phyloP scores from a whole-genome alignment of 1,140 invertebrate species.

The Akabosia matsudoensis region DNA sequence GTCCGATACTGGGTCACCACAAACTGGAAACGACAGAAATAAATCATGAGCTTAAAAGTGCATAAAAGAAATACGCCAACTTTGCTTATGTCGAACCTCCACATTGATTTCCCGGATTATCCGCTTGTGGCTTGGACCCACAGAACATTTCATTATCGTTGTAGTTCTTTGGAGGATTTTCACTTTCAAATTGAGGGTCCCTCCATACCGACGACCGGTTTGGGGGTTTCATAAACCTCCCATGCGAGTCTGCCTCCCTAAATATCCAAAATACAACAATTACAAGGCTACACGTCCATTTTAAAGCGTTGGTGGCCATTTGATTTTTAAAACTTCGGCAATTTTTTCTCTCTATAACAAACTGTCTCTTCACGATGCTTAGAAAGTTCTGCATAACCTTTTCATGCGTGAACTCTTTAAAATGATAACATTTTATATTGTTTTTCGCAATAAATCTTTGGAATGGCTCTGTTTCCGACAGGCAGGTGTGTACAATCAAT shows the following conservation, averaged over 20 bases:
- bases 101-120: slow-evolving; percentile 51
- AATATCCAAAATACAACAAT: not conserved
- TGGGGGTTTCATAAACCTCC: slow-evolving; percentile 76
- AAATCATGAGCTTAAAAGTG: not conserved
- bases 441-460: too few relatives aligned
- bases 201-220: slow-evolving; percentile 53
- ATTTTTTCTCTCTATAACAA: too few relatives aligned
- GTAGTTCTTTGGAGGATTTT: slow-evolving; percentile 54
- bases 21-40: slow-evolving; percentile 47
- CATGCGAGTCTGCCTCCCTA: slow-evolving; percentile 63
- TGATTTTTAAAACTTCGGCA: too few relatives aligned
- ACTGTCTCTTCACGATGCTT: too few relatives aligned
- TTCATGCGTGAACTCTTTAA: too few relatives aligned
- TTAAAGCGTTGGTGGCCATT: too few relatives aligned
- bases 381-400: too few relatives aligned
- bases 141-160: slow-evolving; percentile 58
- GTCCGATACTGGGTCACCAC: slow-evolving; percentile 53
- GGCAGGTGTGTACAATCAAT: too few relatives aligned
- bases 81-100: slow-evolving; percentile 59
- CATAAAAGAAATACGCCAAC: slow-evolving; percentile 42
- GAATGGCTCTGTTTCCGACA: too few relatives aligned
- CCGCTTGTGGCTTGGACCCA: slow-evolving; percentile 50
- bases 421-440: too few relatives aligned
- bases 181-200: slow-evolving; percentile 44
- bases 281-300: too few relatives aligned